Evolutionary conservation across 2,888 invertebrate genomes (phyloP), one percentile per base, ranked within the genome.

Genomic region (Anthrax anthrax): DNA sequence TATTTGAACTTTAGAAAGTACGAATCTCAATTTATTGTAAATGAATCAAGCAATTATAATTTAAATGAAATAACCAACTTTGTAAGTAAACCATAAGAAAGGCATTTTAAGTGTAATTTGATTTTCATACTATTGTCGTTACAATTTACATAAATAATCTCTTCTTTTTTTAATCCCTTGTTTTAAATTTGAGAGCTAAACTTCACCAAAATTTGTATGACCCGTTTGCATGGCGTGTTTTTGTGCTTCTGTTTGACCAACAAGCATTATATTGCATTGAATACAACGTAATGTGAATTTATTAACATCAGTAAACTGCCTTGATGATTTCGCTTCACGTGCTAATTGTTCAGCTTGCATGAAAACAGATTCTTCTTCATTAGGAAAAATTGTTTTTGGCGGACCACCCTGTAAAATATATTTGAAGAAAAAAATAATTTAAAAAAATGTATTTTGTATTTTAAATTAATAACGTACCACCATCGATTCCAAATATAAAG

Each of bases 281-380:
- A 81, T 70, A 65, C 95, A 95, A 54, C 82, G 81, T 14, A 95
- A 68, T 0, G 83, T 81, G 58, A 94, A 92, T 59, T 84, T 86
- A 60, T 84, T 78, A 6, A 91, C 77, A 69, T 95, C 91, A 0
- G 94, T 95, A 64, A 80, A 95, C 67, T 94, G 92, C 50, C 87
- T 74, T 51, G 87, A 85, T 1, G 85, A 82, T 63, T 89, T 87
- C 0, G 91, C 91, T 70, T 94, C 92, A 46, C 76, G 73, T 0
- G 90, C 92, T 42, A 96, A 62, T 58, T 87, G 84, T 55, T 85
- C 78, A 0, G 94, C 95, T 67, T 89, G 84, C 45, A 74, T 70
- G 51, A 87, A 75, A 17, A 90, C 75, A 14, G 71, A 71, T 52
- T 78, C 70, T 61, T 92, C 86, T 55, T 78, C 77, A 0, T 78